phyloP scores from a whole-genome alignment of 2,113 vertebrate species.

The Hyperoodon ampullatus region DNA sequence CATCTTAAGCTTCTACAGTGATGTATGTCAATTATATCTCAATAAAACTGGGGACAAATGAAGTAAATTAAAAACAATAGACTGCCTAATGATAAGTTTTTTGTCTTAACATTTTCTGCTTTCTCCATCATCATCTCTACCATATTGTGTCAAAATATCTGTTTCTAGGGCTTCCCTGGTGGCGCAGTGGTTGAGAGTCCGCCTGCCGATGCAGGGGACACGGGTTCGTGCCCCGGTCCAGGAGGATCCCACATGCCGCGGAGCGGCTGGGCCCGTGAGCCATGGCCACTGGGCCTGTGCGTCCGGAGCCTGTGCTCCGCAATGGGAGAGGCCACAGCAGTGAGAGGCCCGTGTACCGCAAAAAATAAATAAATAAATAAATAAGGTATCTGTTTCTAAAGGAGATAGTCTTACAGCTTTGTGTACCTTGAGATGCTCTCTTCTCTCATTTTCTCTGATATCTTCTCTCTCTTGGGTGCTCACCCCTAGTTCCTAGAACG shows the following conservation, averaged over 20 bases:
- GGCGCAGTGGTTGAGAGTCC: too few relatives aligned
- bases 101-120: background rate
- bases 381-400: background rate
- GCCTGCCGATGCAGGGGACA: too few relatives aligned
- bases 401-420: fast-evolving
- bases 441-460: background rate
- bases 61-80: background rate
- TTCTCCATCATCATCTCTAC: background rate
- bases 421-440: background rate
- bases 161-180: background rate
- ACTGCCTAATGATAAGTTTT: background rate
- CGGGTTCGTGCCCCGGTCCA: too few relatives aligned
- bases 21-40: background rate
- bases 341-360: too few relatives aligned
- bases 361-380: too few relatives aligned
- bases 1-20: too few relatives aligned
- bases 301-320: too few relatives aligned
- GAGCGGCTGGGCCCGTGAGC: too few relatives aligned
- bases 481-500: too few relatives aligned
- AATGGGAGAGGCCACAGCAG: too few relatives aligned
- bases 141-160: background rate
- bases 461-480: background rate
- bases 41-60: background rate
- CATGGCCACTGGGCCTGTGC: too few relatives aligned
- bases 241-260: too few relatives aligned